Conservation (phyloP, 2,888 invertebrate genomes). For the Heliconius ethilla region DNA sequence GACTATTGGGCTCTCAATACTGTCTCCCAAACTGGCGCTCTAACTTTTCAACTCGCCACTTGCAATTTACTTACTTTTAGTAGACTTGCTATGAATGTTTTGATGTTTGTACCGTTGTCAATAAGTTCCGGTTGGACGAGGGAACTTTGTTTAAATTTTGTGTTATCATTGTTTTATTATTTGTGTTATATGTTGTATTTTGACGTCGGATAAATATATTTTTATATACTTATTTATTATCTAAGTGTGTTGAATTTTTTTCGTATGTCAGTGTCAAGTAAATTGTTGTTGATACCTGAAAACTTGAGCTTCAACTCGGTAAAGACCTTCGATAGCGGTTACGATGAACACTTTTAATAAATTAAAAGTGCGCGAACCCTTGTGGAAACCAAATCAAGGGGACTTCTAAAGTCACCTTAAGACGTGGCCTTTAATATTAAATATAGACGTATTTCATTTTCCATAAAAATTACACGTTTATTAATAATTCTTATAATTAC, state of each 20-base stretch:
- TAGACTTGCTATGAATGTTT: slow-evolving; percentile 65
- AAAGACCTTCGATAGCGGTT: slow-evolving; percentile 66
- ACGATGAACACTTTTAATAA: slow-evolving; percentile 56
- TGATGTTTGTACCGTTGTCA: slow-evolving; percentile 60
- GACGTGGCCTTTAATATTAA: slow-evolving; percentile 81
- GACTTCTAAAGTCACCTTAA: slow-evolving; percentile 83
- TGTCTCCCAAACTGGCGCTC: slow-evolving; percentile 56
- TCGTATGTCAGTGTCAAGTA: slow-evolving; percentile 17
- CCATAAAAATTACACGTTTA: slow-evolving; percentile 39
- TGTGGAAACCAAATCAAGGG: slow-evolving; percentile 91
- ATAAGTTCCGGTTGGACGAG: slow-evolving; percentile 60
- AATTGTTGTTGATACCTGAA: slow-evolving; percentile 38
- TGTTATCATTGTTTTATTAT: slow-evolving; percentile 21
- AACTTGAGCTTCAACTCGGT: slow-evolving; percentile 40
- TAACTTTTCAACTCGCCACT: slow-evolving; percentile 55
- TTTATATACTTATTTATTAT: slow-evolving; percentile 15
- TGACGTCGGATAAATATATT: background rate
- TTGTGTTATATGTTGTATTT: slow-evolving; percentile 17
- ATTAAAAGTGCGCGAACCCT: slow-evolving; percentile 84
- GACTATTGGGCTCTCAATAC: slow-evolving; percentile 64
- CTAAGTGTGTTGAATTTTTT: slow-evolving; percentile 4
- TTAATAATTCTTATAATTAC: background rate
- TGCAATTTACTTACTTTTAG: slow-evolving; percentile 57
- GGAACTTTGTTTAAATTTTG: slow-evolving; percentile 52
- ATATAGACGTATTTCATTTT: slow-evolving; percentile 11